phyloP scores from a whole-genome alignment of 2,113 vertebrate species.

The Puffinus mauretanicus region DNA sequence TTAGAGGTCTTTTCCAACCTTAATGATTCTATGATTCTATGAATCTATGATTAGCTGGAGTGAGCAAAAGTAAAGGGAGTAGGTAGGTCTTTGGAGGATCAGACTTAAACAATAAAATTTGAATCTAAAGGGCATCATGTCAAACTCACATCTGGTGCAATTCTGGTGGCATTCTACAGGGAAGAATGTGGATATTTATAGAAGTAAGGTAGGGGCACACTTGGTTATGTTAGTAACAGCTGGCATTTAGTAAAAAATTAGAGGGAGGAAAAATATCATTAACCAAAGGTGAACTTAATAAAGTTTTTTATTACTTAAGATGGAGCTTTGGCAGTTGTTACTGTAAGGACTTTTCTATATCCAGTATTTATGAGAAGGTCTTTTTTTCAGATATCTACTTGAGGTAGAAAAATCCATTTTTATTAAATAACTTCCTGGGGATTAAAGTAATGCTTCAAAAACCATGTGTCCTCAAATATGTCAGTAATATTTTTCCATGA shows the following conservation, averaged over 20 bases:
- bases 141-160: not conserved
- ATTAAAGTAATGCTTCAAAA: slow-evolving; percentile 25
- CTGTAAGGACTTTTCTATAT: not conserved
- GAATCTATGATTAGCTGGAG: not conserved
- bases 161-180: not conserved
- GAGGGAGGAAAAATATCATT: not conserved
- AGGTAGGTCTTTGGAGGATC: not conserved
- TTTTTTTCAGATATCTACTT: not conserved
- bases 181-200: not conserved
- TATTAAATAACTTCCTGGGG: slow-evolving; percentile 13
- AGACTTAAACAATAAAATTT: not conserved
- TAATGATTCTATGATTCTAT: too few relatives aligned
- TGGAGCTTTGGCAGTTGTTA: not conserved
- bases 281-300: not conserved
- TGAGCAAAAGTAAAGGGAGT: not conserved
- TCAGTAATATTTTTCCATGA: not conserved
- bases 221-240: not conserved
- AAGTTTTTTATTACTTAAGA: not conserved
- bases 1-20: too few relatives aligned
- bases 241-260: not conserved
- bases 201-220: not conserved
- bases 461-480: not conserved
- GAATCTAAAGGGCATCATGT: not conserved
- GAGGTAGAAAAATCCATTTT: slow-evolving; percentile 17
- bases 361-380: not conserved